Conservation (phyloP, 2,797 vertebrate genomes). For the Propithecus deckenii region DNA sequence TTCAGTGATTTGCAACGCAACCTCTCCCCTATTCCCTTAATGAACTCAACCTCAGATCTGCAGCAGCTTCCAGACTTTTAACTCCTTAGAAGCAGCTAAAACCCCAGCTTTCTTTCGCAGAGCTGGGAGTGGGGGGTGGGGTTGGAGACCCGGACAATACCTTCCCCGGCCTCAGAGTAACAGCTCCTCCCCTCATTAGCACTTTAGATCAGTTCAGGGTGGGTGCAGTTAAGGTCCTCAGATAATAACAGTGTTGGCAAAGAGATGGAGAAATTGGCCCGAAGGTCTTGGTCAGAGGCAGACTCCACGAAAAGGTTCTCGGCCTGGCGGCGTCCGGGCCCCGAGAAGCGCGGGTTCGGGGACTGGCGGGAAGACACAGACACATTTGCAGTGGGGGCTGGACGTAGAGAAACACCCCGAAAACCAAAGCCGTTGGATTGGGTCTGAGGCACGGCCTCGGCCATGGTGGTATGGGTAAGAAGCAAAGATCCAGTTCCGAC, state of each 20-base stretch:
- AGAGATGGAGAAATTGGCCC: too few species aligned
- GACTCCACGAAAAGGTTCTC: too few species aligned
- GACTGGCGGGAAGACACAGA: background rate
- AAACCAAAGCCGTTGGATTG: background rate
- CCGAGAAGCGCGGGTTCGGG: background rate
- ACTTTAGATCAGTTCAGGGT: background rate
- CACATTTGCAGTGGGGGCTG: background rate
- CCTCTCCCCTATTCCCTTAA: background rate
- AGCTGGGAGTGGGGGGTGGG: too few species aligned
- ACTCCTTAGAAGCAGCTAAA: background rate
- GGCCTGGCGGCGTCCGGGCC: background rate
- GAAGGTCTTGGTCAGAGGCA: background rate
- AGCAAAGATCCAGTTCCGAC: fast-evolving
- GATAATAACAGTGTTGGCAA: too few species aligned
- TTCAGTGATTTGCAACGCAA: background rate
- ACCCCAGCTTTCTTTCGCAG: background rate
- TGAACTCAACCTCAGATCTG: fast-evolving
- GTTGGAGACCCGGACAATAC: fast-evolving
- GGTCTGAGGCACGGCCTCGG: background rate
- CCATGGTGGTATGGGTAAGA: fast-evolving
- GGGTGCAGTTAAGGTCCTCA: too few species aligned
- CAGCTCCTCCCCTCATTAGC: background rate
- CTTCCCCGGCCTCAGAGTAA: background rate
- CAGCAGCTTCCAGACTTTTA: background rate
- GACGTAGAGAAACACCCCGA: background rate